Evolutionary conservation across 2,888 invertebrate genomes (phyloP).

Genomic region (Leucozona laternaria): DNA sequence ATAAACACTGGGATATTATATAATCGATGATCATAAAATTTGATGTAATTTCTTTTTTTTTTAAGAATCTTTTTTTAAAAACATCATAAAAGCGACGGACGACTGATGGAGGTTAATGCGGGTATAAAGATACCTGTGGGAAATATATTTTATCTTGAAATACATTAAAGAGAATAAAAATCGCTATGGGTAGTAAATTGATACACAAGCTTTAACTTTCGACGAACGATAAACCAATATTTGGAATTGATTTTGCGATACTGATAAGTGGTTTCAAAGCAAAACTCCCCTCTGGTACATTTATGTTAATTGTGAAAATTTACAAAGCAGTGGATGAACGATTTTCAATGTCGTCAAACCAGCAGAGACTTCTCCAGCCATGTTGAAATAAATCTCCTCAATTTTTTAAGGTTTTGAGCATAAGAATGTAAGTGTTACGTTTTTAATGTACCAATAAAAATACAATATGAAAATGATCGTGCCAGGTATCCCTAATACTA

Average conservation of each 20-base stretch:
- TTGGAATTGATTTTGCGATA: neutral
- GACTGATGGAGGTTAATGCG: neutral
- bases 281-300: no score
- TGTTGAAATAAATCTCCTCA: no score
- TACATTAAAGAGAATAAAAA: neutral
- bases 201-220: neutral
- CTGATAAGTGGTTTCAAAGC: neutral
- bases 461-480: no score
- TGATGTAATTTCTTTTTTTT: neutral
- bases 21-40: slow-evolving; percentile 60
- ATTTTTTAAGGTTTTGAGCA: no score
- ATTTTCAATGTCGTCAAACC: no score
- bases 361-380: no score
- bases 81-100: neutral
- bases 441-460: no score
- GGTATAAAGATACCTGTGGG: neutral
- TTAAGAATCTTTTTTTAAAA: slow-evolving; percentile 21
- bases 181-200: neutral
- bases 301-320: no score
- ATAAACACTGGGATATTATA: slow-evolving; percentile 45
- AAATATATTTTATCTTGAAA: neutral
- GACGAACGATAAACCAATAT: neutral
- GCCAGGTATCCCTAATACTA: no score
- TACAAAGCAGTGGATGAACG: no score
- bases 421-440: no score